A percentile compares a stretch with the other conserved stretches of the same genome.
phyloP scores from a whole-genome alignment of 2,797 vertebrate species.

The Clarias fuscus region DNA sequence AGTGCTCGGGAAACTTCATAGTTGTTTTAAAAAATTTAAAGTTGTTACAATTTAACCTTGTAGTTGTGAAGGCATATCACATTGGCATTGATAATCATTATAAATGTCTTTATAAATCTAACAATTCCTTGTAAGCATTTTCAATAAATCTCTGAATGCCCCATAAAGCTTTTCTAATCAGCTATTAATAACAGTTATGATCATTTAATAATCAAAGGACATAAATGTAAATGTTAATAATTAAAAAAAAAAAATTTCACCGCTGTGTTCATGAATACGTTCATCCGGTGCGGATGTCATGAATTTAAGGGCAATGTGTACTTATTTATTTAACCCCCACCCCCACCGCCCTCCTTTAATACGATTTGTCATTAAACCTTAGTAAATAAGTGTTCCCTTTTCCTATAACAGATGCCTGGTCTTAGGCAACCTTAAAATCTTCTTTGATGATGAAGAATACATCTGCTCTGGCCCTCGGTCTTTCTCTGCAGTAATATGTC shows the following conservation, averaged over 20 bases:
- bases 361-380: conserved; percentile 4
- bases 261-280: background rate
- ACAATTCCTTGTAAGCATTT: background rate
- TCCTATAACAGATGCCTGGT: conserved; percentile 44
- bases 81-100: background rate
- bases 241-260: too few relatives aligned
- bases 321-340: background rate
- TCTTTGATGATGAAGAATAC: conserved; percentile 46
- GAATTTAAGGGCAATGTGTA: conserved; percentile 4
- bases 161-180: background rate
- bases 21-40: background rate
- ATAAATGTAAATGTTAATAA: background rate
- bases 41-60: background rate
- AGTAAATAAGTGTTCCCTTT: conserved; percentile 19
- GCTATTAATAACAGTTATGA: background rate
- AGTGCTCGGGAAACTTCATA: background rate
- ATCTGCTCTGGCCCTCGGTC: conserved; percentile 48
- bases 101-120: background rate
- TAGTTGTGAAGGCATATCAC: background rate
- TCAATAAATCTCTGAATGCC: background rate
- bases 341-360: background rate
- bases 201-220: background rate
- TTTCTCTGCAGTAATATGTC: conserved; percentile 47
- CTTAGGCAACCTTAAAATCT: conserved; percentile 46
- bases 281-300: background rate